Evolutionary conservation across 2,888 invertebrate genomes (phyloP), one percentile per base, ranked within the genome.

Genomic region (Leistus spinibarbis): DNA sequence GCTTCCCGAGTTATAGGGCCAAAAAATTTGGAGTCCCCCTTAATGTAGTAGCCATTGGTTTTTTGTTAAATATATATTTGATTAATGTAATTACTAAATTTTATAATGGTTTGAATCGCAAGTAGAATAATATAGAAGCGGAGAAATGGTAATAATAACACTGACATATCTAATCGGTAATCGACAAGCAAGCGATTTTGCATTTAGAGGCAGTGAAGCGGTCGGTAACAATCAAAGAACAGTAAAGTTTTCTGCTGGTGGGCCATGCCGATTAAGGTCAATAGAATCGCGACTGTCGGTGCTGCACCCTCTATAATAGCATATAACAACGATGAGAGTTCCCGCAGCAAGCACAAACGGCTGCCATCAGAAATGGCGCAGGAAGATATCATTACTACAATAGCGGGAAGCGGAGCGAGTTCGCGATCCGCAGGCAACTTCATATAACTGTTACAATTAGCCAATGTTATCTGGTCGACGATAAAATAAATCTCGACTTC

Each of bases 381-480:
- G 60, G 56, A 64, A 72, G 72, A 66, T 73, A 73, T 73, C 67
- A 73, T 67, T 67, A 67, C 60, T 24, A 67, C 73, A 73, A 73
- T 73, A 66, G 73, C 40, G 40, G 10, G n/a, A n/a, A n/a, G n/a
- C n/a, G n/a, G n/a, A n/a, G n/a, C n/a, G n/a, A n/a, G n/a, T n/a
- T n/a, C 1, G 40, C 73, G 24, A 66, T 66, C 66, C 40, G 53
- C 53, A 66, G 68, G 63, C 64, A 64, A 75, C 75, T 75, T 75
- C 62, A 75, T 68, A 69, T 62, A 75, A 75, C 75, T 75, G 75
- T 75, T 63, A 75, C 75, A 75, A 75, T 75, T 75, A 75, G 75
- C 75, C 68, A 75, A 69, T 69, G 75, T 64, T 75, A 75, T 75
- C 75, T 75, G 40, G 23, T 60, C 13, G 22, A 54, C 67, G 60